phyloP scores from a whole-genome alignment of 2,797 vertebrate species.

The Neomorphus geoffroyi region DNA sequence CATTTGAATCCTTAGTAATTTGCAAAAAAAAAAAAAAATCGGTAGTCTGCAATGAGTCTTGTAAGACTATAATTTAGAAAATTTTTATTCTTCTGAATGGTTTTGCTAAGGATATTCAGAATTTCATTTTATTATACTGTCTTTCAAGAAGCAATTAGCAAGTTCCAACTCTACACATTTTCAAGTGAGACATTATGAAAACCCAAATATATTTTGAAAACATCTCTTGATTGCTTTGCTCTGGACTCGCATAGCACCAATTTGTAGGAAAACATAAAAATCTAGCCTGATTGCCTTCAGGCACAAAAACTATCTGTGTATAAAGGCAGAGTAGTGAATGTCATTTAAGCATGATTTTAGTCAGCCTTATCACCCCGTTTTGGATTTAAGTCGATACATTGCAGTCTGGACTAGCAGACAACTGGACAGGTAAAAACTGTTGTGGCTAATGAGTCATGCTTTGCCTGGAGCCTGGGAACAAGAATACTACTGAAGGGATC shows the following conservation, averaged over 20 bases:
- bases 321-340: background rate
- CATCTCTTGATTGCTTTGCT: constrained; percentile 1
- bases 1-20: constrained; percentile 66
- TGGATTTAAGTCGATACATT: background rate
- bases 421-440: background rate
- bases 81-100: background rate
- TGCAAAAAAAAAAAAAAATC: constrained; percentile 39
- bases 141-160: constrained; percentile 40
- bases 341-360: background rate
- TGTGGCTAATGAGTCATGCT: background rate
- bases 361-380: background rate
- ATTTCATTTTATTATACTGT: background rate
- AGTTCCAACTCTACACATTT: background rate
- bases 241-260: background rate
- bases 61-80: constrained; percentile 31
- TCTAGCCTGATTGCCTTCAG: background rate
- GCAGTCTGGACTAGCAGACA: background rate
- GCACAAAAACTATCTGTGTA: background rate
- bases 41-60: constrained; percentile 36
- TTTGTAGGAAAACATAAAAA: background rate
- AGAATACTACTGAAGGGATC: background rate
- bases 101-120: background rate
- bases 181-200: constrained; percentile 25
- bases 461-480: background rate
- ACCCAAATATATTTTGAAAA: constrained; percentile 3